Base-by-base conservation (phyloP, 2,888 invertebrate species). In the Pseudococcus longispinus region DNA sequence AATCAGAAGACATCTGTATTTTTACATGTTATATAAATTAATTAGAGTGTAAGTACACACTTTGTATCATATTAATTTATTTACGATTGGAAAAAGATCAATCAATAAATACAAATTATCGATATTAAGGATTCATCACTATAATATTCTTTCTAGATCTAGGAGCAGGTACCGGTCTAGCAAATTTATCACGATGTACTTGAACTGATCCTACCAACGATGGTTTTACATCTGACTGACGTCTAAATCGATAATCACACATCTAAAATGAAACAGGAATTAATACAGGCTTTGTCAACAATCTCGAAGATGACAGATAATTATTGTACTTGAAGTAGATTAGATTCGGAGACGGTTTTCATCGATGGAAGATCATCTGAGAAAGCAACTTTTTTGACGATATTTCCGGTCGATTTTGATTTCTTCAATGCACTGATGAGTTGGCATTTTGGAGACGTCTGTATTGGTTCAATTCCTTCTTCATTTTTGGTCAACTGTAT, bases 371-470 rank as follows among this genome's bases (percentile, higher is more conserved):
- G 42, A 20, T 80, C 77, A 20, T 80, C 77, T 11, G 29, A 29
- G 9, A 80, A 80, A 8, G 77, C 77, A 80, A 80, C 77, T 42
- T 80, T 80, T 80, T 80, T 80, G 0, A 80, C 77, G 18, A 80
- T 80, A 20, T 80, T 80, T 20, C 77, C 77, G 3, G 77, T 42
- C 9, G 77, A 80, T 42, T 80, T 80, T 2, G 77, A 80, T 42
- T 80, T 80, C 42, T 80, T 80, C 77, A 80, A 42, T 1, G 77
- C 77, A 80, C 77, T 80, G 11, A 80, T 80, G 2, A 80, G 77
- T 42, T 80, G 77, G 20, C 42, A 42, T 42, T 80, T 80, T 1
- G 77, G 42, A 42, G 42, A 80, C 0, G 77, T 1, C 1, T 23
- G 60, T 60, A 60, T 5, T 13, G 23, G 1, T 23, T 20, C 23